Base-by-base conservation (phyloP, 1,140 invertebrate species). In the Choristoneura fumiferana region DNA sequence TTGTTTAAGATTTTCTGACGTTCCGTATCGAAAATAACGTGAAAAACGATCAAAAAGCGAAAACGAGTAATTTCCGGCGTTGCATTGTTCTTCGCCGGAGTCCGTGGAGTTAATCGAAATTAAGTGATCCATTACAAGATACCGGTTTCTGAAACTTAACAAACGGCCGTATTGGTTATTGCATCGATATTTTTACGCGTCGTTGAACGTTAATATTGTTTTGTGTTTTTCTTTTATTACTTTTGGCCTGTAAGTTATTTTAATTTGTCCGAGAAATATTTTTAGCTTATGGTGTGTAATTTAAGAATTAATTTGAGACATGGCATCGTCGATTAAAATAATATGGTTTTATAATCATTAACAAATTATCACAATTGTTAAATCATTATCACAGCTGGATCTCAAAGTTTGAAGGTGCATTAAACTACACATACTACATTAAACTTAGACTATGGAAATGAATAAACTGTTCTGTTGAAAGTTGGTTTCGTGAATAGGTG, bases 51-150 rank as follows among this genome's bases (percentile, higher is more conserved):
- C 73, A 78, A 82, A 84, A 80, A 81, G 62, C 65, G 67, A 79
- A 83, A 85, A 83, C 72, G 71, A 79, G 76, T 81, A 84, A 85
- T 85, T 76, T 87, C 84, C 84, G 79, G 79, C 65, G 62, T 63
- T 45, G 71, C 78, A 82, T 87, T 87, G 84, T 87, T 84, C 68
- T 69, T 59, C 57, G 61, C 61, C 71, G 66, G 63, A 57, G 71
- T 74, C 72, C 71, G 74, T 62, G 58, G 67, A 63, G 69, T 73
- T 83, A 80, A 80, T 83, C 82, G 78, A 83, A 84, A 87, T 83
- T 85, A 87, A 87, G 84, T 84, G 84, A 87, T 85, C 81, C 78
- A 85, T 85, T 83, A 81, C 75, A 78, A 71, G 80, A 80, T 81
- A 84, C 80, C 71, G 71, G 76, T 67, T 67, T 54, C 63, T 70